Percentiles rank a stretch among this genome's conserved stretches.
phyloP scores from a whole-genome alignment of 2,113 vertebrate genomes.

The Ondatra zibethicus region DNA sequence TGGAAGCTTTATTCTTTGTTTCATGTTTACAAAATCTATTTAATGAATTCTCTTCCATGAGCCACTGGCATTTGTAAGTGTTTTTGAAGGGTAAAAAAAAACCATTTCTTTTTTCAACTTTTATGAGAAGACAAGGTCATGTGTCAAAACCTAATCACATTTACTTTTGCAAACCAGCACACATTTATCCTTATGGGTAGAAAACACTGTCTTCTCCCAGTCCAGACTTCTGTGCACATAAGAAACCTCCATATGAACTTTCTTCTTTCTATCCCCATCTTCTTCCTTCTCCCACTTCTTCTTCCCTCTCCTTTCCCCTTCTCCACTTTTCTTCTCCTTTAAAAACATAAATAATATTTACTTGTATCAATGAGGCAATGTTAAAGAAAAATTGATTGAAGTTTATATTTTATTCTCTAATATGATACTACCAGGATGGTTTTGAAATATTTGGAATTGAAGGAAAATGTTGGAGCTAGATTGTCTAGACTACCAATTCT shows the following conservation, averaged over 20 bases:
- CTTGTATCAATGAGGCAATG: background rate
- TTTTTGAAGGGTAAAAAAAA: conserved; percentile 29
- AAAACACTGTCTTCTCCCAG: background rate
- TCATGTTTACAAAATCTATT: conserved; percentile 42
- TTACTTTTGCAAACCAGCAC: background rate
- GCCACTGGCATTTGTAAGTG: background rate
- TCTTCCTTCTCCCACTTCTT: background rate
- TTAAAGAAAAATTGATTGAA: background rate
- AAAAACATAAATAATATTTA: background rate
- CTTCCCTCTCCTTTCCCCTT: background rate
- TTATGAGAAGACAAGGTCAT: conserved; percentile 17
- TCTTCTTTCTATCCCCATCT: background rate
- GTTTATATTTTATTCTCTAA: background rate
- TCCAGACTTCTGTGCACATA: accelerated
- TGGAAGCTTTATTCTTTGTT: conserved; percentile 20
- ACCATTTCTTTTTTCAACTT: conserved; percentile 34
- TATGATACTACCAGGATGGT: background rate
- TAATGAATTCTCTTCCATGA: conserved; percentile 25
- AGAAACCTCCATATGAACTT: background rate
- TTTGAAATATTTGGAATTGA: background rate
- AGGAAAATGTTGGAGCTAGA: background rate
- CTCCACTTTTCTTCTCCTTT: background rate
- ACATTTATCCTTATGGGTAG: background rate
- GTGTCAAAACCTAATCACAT: background rate
- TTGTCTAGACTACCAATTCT: background rate